These are phyloP conservation scores for Noctua comes DNA, from an alignment of 2,888 invertebrate species.

Conservation along the genomic window DNA sequence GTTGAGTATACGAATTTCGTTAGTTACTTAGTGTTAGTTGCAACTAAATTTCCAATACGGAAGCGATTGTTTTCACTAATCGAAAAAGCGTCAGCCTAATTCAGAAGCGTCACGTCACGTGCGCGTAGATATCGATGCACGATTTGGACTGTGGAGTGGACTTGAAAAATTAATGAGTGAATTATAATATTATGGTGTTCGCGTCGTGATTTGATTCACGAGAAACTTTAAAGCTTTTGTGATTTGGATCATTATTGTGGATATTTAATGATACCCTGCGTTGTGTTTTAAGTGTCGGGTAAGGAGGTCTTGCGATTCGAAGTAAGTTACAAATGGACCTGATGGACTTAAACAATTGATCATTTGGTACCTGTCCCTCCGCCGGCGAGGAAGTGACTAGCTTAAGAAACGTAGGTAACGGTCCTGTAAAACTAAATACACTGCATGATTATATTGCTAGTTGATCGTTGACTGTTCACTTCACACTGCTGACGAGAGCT, in stretches of 20 bases:
- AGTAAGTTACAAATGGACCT: slow-evolving; percentile 36
- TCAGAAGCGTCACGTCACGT: slow-evolving; percentile 12
- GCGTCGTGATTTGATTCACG: slow-evolving; percentile 13
- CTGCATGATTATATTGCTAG: not conserved
- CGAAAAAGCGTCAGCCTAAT: slow-evolving; percentile 38
- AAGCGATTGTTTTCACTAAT: not conserved
- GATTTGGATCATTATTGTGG: slow-evolving; percentile 15
- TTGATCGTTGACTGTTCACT: not conserved
- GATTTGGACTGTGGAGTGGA: slow-evolving; percentile 51
- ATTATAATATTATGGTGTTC: slow-evolving; percentile 3
- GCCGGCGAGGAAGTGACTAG: not conserved
- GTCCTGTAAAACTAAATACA: not conserved
- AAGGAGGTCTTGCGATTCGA: not conserved
- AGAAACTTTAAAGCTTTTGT: slow-evolving; percentile 18
- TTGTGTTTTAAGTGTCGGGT: slow-evolving; percentile 19
- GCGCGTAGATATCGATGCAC: slow-evolving; percentile 5
- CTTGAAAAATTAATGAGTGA: slow-evolving; percentile 45
- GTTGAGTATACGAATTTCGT: not conserved
- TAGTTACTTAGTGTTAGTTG: not conserved
- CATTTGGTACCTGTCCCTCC: not conserved
- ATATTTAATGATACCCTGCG: slow-evolving; percentile 18
- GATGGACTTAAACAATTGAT: not conserved
- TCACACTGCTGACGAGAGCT: not conserved
- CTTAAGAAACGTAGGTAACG: not conserved
- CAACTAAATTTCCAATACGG: not conserved